Percentiles rank a stretch among this genome's conserved stretches.
Conservation (phyloP, 2,113 vertebrate genomes). For the Nanorana parkeri region DNA sequence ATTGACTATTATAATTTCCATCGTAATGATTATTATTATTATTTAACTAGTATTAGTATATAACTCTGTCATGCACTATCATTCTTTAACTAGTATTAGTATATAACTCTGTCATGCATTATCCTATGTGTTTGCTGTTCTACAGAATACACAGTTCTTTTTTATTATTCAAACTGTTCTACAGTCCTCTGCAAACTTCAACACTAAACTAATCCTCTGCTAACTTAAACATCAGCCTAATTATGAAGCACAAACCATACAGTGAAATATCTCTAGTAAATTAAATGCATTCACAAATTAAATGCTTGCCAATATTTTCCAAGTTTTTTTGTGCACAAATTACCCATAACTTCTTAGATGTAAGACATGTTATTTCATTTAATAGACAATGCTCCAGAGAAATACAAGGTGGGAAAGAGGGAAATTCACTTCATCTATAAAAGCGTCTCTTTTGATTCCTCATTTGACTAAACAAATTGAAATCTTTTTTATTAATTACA, state of each 20-base stretch:
- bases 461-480: slow-evolving; percentile 51
- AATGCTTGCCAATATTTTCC: slow-evolving; percentile 36
- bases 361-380: slow-evolving; percentile 53
- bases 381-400: slow-evolving; percentile 43
- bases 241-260: slow-evolving; percentile 31
- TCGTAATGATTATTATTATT: too few species aligned
- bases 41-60: too few species aligned
- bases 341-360: slow-evolving; percentile 44
- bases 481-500: slow-evolving; percentile 53
- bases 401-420: slow-evolving; percentile 39
- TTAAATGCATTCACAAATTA: slow-evolving; percentile 33
- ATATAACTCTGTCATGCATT: too few species aligned
- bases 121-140: too few species aligned
- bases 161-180: background rate
- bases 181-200: background rate
- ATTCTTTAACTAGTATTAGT: too few species aligned
- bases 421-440: slow-evolving; percentile 48
- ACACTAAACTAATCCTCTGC: slow-evolving; percentile 14
- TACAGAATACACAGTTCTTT: background rate
- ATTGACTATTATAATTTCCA: too few species aligned
- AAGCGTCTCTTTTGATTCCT: slow-evolving; percentile 50
- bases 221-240: slow-evolving; percentile 18
- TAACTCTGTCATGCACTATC: too few species aligned
- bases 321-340: slow-evolving; percentile 50
- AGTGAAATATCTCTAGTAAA: slow-evolving; percentile 27